Evolutionary conservation across 2,797 vertebrate genomes (phyloP), one percentile per base, ranked within the genome.

Genomic region (Pseudotriccus pelzelni): DNA sequence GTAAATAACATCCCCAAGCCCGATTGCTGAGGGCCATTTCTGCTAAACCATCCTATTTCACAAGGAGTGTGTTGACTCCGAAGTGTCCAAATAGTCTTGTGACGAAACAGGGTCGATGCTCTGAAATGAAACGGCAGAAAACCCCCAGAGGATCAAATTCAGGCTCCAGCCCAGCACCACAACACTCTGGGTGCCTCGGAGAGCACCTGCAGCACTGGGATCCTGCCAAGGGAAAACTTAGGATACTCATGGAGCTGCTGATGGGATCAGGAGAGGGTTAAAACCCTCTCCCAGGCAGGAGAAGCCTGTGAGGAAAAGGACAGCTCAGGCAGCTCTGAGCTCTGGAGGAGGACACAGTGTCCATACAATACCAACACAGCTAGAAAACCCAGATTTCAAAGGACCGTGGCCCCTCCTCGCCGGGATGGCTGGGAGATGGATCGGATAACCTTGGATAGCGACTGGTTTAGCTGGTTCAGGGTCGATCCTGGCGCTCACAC

Each of bases 371-470:
- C 50, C 34, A 69, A 24, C 18, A 5, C 34, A 49, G 39, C 34
- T 30, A 25, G 37, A 34, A 66, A 77, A 52, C 39, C 5, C 0
- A 5, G 64, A 14, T 43, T 44, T 46, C 13, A 32, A 10, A 58
- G 49, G 50, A 20, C 37, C 16, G 34, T 6, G 36, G 44, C 12
- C 32, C 15, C 37, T 78, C 14, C 12, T 66, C 1, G 0, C 21
- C 2, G 15, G 10, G 28, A 25, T n/a, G 53, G n/a, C 23, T 9
- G 16, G 64, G 20, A 3, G 4, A 17, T 27, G 50, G 49, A 53
- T 49, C 0, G 0, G 5, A 58, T 41, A 39, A 60, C 12, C 18
- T 37, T 6, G 25, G 37, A 20, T 16, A 27, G 58, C 0, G 2
- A 60, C 93, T 66, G 87, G 70, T 84, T 89, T 41, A 30, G 50